Evolutionary conservation across 2,113 vertebrate genomes (phyloP).

Genomic region (Caranx ignobilis): DNA sequence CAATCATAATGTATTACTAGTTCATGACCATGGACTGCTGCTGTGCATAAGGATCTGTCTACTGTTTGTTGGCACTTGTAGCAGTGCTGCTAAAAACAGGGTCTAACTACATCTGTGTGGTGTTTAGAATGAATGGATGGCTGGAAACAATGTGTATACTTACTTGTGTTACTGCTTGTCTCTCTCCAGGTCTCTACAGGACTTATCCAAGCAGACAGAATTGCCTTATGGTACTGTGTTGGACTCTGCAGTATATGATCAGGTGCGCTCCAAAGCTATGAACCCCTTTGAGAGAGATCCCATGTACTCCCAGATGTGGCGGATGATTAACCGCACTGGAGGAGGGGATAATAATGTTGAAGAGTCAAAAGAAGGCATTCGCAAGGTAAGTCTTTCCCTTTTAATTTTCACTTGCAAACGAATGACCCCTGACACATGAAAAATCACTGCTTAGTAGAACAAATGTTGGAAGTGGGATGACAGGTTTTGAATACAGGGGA

Average conservation of each 20-base stretch:
- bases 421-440: background rate
- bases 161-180: conserved; percentile 11
- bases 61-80: background rate
- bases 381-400: conserved; percentile 87
- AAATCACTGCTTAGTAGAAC: conserved; percentile 27
- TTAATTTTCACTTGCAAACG: background rate
- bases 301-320: conserved; percentile 99
- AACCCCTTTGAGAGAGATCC: conserved; percentile 98
- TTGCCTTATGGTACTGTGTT: conserved; percentile 96
- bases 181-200: conserved; percentile 93
- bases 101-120: background rate
- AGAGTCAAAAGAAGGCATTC: conserved; percentile 94
- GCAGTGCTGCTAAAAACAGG: background rate
- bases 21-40: background rate
- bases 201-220: conserved; percentile 96
- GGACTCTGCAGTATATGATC: conserved; percentile 97
- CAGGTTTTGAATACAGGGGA: conserved; percentile 6
- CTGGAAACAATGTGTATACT: background rate
- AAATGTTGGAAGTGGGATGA: background rate
- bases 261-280: conserved; percentile 95
- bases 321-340: conserved; percentile 97
- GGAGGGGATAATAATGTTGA: conserved; percentile 95
- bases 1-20: background rate
- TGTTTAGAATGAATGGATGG: background rate
- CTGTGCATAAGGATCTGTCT: background rate